Evolutionary conservation across 2,888 invertebrate species (phyloP), one percentile per base, ranked within the genome.

Genomic region (Eurytoma californica): DNA sequence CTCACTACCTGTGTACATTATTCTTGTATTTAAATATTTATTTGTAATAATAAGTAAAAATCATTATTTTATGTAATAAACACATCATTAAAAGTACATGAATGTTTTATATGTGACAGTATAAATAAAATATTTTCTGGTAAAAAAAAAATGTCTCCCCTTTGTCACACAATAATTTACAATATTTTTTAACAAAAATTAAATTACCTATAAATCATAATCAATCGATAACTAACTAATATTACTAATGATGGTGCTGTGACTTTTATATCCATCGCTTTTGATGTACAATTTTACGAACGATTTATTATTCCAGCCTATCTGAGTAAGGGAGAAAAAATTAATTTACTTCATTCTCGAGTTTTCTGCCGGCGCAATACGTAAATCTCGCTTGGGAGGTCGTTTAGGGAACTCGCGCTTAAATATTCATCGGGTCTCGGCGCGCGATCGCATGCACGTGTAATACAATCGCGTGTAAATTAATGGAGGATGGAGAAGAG

Each of bases 11-110:
- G 28, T 73, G 65, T 78, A 78, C 61, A 72, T 78, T 72, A 55
- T 79, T 69, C 68, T 73, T 77, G 58, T 82, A 73, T 49, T 69
- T 78, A 67, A 69, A 75, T 72, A 79, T 72, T 76, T 79, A 81
- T 80, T 80, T 67, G 28, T 75, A 69, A 66, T 74, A 63, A 57
- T 73, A 73, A 74, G 65, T 60, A 16, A 70, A 28, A 60, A 12
- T 49, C 16, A 65, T 51, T 39, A 77, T 69, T 77, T 65, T 65
- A 9, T 65, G 24, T 80, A 73, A 80, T 65, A 73, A 73, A 77
- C 28, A 14, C 7, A 5, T 53, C 9, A 47, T 61, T 30, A 77
- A 77, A 66, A 57, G 47, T 28, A 18, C 51, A 55, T 39, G n/a
- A 39, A 39, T 30, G 3, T 18, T 55, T 72, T 70, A 49, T 72